Conservation (phyloP, 2,888 invertebrate genomes). For the Acronicta leporina region DNA sequence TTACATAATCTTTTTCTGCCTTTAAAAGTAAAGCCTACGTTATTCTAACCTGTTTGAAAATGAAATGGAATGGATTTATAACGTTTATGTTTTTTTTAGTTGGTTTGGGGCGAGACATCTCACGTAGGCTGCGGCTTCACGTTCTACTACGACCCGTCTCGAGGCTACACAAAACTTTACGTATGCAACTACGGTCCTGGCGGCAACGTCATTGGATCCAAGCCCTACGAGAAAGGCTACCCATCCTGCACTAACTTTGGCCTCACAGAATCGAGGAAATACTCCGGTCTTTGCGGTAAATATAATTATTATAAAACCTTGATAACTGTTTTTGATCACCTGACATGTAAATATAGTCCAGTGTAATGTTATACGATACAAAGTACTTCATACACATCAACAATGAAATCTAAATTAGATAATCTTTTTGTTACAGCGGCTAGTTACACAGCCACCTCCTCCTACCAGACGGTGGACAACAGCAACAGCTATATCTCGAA, state of each 20-base stretch:
- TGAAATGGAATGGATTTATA: conserved; percentile 23
- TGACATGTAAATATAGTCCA: too few species aligned
- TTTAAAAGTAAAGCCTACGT: conserved; percentile 5
- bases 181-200: conserved; percentile 96
- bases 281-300: conserved; percentile 94
- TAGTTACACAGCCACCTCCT: conserved; percentile 79
- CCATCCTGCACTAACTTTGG: conserved; percentile 92
- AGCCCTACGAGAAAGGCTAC: conserved; percentile 93
- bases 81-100: conserved; percentile 80
- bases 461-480: conserved; percentile 80
- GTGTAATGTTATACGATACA: too few species aligned
- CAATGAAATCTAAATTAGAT: conserved; percentile 40
- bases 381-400: conserved; percentile 10
- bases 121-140: conserved; percentile 96
- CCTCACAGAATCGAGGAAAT: conserved; percentile 92
- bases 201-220: conserved; percentile 93
- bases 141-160: conserved; percentile 92
- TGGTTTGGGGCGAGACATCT: conserved; percentile 96
- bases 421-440: conserved; percentile 75
- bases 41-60: conserved; percentile 4
- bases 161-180: conserved; percentile 94
- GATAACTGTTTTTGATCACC: not conserved
- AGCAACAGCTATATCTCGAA: conserved; percentile 87
- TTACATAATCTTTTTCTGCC: conserved; percentile 39
- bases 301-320: conserved; percentile 59